These are phyloP conservation scores for Latrodectus elegans DNA, from an alignment of 2,888 invertebrate genomes.

Conservation along the genomic window DNA sequence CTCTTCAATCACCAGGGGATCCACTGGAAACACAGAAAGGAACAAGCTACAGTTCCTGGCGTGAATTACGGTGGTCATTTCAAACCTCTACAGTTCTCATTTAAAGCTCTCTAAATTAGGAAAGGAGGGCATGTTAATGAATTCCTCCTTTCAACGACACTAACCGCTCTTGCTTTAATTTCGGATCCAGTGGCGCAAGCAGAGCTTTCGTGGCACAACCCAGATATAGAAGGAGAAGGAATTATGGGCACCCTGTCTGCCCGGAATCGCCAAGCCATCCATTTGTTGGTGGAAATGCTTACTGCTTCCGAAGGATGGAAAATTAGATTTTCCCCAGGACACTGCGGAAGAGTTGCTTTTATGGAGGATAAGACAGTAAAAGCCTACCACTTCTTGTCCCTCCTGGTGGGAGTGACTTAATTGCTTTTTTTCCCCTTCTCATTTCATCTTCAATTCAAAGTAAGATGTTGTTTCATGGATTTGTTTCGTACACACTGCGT, in stretches of 20 bases:
- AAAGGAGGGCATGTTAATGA: slow-evolving; percentile 45
- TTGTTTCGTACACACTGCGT: background rate
- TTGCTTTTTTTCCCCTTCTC: background rate
- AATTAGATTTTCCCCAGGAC: slow-evolving; percentile 34
- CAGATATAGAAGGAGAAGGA: slow-evolving; percentile 4
- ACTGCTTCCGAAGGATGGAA: slow-evolving; percentile 12
- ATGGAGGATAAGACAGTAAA: slow-evolving; percentile 7
- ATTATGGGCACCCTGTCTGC: slow-evolving; percentile 34
- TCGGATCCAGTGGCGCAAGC: slow-evolving; percentile 8
- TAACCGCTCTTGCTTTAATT: slow-evolving; percentile 24
- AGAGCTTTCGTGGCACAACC: background rate
- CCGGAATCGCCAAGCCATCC: slow-evolving; percentile 27
- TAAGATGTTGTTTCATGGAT: background rate
- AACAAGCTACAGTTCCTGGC: background rate
- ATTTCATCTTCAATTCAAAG: background rate
- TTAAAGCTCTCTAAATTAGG: slow-evolving; percentile 28
- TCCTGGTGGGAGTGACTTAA: background rate
- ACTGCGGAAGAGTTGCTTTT: slow-evolving; percentile 20
- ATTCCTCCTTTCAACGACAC: slow-evolving; percentile 46
- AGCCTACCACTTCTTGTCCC: background rate
- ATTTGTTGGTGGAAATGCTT: slow-evolving; percentile 40
- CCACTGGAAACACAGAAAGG: background rate
- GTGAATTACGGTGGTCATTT: slow-evolving; percentile 24
- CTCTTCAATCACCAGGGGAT: background rate
- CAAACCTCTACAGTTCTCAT: slow-evolving; percentile 22